Base-by-base conservation (phyloP, 2,888 invertebrate species). In the Dione juno region DNA sequence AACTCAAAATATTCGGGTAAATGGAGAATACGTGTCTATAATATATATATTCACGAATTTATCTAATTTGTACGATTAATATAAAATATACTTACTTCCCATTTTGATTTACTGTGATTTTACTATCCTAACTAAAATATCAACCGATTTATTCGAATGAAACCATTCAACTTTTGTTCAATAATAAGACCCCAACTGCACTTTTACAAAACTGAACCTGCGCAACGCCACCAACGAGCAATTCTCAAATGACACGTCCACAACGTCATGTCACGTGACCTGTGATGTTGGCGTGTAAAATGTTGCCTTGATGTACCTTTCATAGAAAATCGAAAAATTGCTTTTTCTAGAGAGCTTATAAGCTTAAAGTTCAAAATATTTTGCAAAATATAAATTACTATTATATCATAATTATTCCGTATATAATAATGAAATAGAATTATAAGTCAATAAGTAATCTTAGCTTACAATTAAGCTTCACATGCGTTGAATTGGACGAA, bases 181-280 rank as follows among this genome's bases (percentile, higher is more conserved):
- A 88, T 89, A 90, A 88, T 90, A 89, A 85, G 88, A 87, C 88
- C 75, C 88, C 87, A 87, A 85, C 84, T 84, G 80, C 88, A 91
- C 89, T 90, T 90, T 86, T 87, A 81, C 87, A 82, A 88, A 87
- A 92, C 90, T 91, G 91, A 92, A 85, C 85, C 92, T 93, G 92
- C 92, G 92, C 93, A 92, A 92, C 89, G 87, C 90, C 88, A 89
- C 91, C 92, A 91, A 89, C 90, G 89, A 91, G 89, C 89, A 80
- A 89, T 89, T 88, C 85, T 83, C 92, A 86, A 93, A 92, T 93
- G 93, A 93, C 93, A 93, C 93, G 93, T 93, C 93, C 93, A 90
- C 93, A 93, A 93, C 93, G 93, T 93, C 93, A 93, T 82, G 94
- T 95, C 95, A 95, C 95, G 95, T 95, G 95, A 95, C 94, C 94